phyloP scores from a whole-genome alignment of 2,888 invertebrate genomes.

The Drosophila neoperkinsi region DNA sequence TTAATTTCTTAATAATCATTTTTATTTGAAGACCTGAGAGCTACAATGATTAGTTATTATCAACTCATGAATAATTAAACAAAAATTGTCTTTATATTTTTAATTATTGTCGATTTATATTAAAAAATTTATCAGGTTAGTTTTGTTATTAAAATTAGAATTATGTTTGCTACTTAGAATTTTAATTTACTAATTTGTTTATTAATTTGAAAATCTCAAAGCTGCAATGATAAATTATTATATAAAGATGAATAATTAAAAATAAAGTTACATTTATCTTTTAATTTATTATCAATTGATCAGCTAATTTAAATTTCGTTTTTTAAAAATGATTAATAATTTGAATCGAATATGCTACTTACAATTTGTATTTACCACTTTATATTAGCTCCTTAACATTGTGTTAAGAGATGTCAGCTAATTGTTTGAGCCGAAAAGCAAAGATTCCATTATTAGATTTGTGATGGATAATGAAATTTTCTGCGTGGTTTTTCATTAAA shows the following conservation, averaged over 20 bases:
- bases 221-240: background rate
- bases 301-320: background rate
- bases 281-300: background rate
- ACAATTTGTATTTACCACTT: background rate
- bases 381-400: too few relatives aligned
- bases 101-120: too few relatives aligned
- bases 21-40: background rate
- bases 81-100: background rate
- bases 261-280: background rate
- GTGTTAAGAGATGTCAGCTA: background rate
- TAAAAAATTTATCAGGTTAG: background rate
- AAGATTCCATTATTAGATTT: constrained; percentile 27
- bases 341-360: background rate
- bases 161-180: too few relatives aligned
- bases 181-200: background rate
- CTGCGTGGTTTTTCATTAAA: constrained; percentile 53
- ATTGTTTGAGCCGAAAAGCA: background rate
- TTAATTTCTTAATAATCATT: background rate
- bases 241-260: background rate
- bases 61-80: background rate
- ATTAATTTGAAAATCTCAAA: background rate
- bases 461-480: constrained; percentile 52
- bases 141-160: background rate
- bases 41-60: background rate
- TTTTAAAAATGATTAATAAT: background rate